These are phyloP conservation scores for Oophaga pumilio DNA, from an alignment of 2,113 vertebrate genomes.

Conservation along the genomic window DNA sequence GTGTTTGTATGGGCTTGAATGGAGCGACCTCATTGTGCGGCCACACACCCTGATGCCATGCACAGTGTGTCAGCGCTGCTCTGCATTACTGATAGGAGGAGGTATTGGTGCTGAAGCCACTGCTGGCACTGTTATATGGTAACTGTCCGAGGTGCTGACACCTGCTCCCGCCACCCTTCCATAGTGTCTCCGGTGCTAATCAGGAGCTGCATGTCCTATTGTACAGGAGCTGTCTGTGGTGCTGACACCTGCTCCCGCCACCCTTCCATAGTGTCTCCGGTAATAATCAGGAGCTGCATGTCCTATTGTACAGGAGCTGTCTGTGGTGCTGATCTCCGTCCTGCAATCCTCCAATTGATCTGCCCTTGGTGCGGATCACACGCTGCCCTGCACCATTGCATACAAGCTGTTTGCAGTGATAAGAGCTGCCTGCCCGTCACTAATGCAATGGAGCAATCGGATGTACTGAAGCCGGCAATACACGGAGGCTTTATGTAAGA, in stretches of 20 bases:
- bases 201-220: no score
- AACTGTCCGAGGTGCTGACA: neutral
- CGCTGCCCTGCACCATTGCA: neutral
- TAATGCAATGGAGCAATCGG: neutral
- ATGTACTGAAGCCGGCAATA: neutral
- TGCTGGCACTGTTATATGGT: neutral
- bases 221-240: neutral
- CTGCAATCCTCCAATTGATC: neutral
- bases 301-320: neutral
- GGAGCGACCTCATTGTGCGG: neutral
- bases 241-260: neutral
- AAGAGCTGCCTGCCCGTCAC: neutral
- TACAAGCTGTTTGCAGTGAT: neutral
- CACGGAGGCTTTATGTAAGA: neutral
- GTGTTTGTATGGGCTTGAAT: conserved; percentile 10
- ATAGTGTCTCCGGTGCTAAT: neutral
- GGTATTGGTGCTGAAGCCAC: neutral
- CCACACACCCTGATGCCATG: neutral
- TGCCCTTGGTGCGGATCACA: neutral
- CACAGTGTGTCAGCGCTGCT: neutral
- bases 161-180: no score
- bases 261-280: neutral
- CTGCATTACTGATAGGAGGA: neutral
- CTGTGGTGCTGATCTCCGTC: conserved; percentile 15
- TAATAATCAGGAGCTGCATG: neutral